phyloP scores from a whole-genome alignment of 2,888 invertebrate species.

The Zootermopsis nevadensis region DNA sequence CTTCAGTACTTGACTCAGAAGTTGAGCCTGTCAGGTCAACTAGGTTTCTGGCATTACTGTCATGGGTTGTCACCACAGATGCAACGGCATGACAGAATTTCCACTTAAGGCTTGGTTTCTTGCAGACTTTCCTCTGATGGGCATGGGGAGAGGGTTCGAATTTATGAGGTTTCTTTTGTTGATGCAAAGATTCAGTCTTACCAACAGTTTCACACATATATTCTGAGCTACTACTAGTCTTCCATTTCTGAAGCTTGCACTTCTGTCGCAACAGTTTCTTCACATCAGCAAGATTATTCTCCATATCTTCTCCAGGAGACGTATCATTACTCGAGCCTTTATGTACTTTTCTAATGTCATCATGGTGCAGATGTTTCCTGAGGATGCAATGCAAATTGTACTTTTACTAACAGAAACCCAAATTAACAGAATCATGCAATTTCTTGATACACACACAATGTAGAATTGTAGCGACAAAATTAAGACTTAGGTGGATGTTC shows the following conservation, averaged over 20 bases:
- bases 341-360: no score
- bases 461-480: no score
- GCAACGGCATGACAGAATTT: slow-evolving; percentile 32
- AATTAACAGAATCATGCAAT: no score
- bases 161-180: not conserved
- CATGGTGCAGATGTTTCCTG: not conserved
- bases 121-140: not conserved
- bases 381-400: not conserved
- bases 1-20: slow-evolving; percentile 23
- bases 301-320: slow-evolving; percentile 6
- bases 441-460: no score
- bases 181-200: not conserved
- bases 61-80: not conserved
- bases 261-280: slow-evolving; percentile 7
- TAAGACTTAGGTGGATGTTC: no score
- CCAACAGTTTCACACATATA: not conserved
- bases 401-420: no score
- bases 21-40: not conserved
- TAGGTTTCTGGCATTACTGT: not conserved
- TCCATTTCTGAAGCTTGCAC: slow-evolving; percentile 29
- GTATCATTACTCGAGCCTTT: slow-evolving; percentile 27
- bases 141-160: not conserved
- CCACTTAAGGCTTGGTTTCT: slow-evolving; percentile 34
- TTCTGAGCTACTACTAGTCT: not conserved
- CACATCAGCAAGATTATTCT: not conserved